Percentiles rank a stretch among this genome's conserved stretches.
Evolutionary conservation across 2,888 invertebrate species (phyloP).

Genomic region (Sminthurinus aureus): DNA sequence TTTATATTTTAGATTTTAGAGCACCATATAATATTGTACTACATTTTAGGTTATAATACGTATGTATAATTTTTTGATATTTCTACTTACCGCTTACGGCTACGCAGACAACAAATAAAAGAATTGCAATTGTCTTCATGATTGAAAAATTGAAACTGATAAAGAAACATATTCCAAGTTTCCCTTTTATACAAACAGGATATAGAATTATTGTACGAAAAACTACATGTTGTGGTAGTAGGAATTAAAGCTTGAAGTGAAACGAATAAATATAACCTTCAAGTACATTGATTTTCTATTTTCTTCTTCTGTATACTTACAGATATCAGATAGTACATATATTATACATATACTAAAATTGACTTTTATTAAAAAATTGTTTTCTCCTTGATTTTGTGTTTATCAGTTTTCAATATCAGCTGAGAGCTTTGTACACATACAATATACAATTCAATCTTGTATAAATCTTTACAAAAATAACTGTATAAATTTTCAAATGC

Average conservation of each 20-base stretch:
- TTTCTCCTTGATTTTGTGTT: slow-evolving; percentile 15
- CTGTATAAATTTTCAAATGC: no score
- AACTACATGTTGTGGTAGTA: not conserved
- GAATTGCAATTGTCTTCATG: slow-evolving; percentile 25
- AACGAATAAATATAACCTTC: slow-evolving; percentile 33
- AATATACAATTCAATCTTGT: no score
- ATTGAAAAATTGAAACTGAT: slow-evolving; percentile 22
- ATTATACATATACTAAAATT: not conserved
- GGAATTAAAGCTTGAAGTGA: slow-evolving; percentile 26
- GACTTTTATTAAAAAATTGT: slow-evolving; percentile 13
- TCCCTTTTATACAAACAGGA: slow-evolving; percentile 24
- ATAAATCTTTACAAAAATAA: no score
- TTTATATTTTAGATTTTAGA: not conserved
- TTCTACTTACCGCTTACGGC: slow-evolving; percentile 31
- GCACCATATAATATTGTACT: not conserved
- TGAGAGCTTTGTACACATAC: no score
- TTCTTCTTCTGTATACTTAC: no score
- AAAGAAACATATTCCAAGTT: not conserved
- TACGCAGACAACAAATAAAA: slow-evolving; percentile 15
- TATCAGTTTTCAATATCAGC: not conserved
- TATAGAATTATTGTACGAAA: not conserved
- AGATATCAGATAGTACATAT: not conserved
- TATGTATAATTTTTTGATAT: not conserved
- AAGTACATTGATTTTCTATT: not conserved
- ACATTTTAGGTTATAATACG: not conserved